A percentile compares a stretch with the other conserved stretches of the same genome.
phyloP scores from a whole-genome alignment of 2,113 vertebrate species.

The Dromas ardeola region DNA sequence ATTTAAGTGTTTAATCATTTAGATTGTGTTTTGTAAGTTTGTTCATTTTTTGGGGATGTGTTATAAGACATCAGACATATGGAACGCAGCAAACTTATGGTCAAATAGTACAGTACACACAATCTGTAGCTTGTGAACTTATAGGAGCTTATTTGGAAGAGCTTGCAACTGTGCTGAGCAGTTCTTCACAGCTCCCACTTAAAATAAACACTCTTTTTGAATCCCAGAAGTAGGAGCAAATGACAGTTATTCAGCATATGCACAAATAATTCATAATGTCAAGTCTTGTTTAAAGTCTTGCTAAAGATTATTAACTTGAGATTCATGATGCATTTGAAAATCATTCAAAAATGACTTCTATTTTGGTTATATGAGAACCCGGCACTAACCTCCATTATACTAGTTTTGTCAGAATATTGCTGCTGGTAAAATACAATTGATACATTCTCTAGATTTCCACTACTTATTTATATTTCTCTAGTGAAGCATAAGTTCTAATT shows the following conservation, averaged over 20 bases:
- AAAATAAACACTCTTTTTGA: conserved; percentile 24
- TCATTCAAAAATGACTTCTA: neutral
- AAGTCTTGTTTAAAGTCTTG: conserved; percentile 37
- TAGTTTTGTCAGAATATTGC: neutral
- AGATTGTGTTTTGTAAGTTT: neutral
- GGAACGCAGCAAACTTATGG: neutral
- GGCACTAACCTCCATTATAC: neutral
- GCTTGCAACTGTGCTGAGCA: conserved; percentile 13
- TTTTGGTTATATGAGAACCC: neutral
- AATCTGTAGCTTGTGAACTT: conserved; percentile 46
- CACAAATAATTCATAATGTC: conserved; percentile 37
- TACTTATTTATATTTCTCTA: neutral
- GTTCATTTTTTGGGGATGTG: neutral
- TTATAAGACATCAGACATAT: neutral
- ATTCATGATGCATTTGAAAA: neutral
- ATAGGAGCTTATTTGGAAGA: conserved; percentile 11
- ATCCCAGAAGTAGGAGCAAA: conserved; percentile 33
- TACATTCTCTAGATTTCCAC: neutral
- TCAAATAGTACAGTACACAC: neutral
- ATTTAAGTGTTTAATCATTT: neutral
- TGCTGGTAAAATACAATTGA: neutral
- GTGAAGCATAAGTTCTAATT: neutral
- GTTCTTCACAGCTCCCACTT: conserved; percentile 54
- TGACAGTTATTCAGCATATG: conserved; percentile 49
- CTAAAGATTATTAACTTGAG: neutral